Evolutionary conservation across 2,888 invertebrate genomes (phyloP), one percentile per base, ranked within the genome.

Genomic region (Euzetes globulus): DNA sequence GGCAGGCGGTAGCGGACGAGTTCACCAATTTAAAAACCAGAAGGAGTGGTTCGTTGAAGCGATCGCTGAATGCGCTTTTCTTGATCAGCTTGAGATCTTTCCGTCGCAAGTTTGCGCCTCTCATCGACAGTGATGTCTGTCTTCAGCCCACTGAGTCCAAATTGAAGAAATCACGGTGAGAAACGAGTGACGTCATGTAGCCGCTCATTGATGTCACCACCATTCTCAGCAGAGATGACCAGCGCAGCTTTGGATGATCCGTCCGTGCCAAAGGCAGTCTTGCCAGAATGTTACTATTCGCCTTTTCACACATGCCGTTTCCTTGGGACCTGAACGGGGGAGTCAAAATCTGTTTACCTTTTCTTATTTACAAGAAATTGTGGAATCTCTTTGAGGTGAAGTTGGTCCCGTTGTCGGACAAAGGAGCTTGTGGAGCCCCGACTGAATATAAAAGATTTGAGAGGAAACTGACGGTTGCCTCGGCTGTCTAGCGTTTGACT

Each of bases 391-490:
- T 65, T 4, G 65, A 4, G 13, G 41, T 50, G 29, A 72, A 72
- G n/a, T 63, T 37, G 1, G 72, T 19, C 4, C 72, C 72, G 22
- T 60, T 41, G 71, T 72, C 72, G 2, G 63, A 17, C 3, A 72
- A 19, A 1, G 72, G 5, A 29, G 22, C 25, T 25, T 72, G 6
- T 13, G 72, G 25, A 7, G 3, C 5, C 4, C 72, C 9, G 27
- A 68, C 37, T 4, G 11, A 33, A 4, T 22, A 5, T 3, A 72
- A 13, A 2, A 72, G 13, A 5, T 11, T 22, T n/a, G 15, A 11
- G 15, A 58, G 3, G 11, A 58, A 19, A 25, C 11, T 19, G 19
- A 58, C 22, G 15, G 25, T 25, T 13, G 58, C 13, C 29, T 68
- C 27, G 3, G 29, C 6, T 4, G 68, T 68, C 2, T 68, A 6